Base-by-base conservation (phyloP, 2,797 vertebrate species). In the Danio tinwini region DNA sequence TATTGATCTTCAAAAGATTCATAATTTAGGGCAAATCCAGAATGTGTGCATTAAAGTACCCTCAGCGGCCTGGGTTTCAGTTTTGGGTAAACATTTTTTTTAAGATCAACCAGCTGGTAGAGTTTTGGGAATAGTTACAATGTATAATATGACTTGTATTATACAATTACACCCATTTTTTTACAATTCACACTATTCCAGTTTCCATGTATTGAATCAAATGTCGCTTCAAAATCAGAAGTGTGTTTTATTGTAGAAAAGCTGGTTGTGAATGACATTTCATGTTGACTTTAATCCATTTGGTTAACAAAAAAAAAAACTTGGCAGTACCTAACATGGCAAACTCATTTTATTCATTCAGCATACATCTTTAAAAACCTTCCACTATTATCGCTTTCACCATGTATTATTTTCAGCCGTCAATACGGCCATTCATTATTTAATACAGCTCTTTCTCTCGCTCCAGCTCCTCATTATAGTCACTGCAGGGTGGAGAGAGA, bases 391-490 rank as follows among this genome's bases (percentile, higher is more conserved):
- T 47, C 39, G 16, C 67, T 71, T 78, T 78, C 47, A 71, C 37
- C 0, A 3, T 71, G 37, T 78, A 71, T 71, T 78, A 71, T 78
- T 71, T 78, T 71, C 76, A 71, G 45, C 58, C 39, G 10, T 62
- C 76, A 78, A 71, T 63, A 71, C 11, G 58, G 14, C 45, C 58
- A 78, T 78, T 78, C 17, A 71, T 78, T 78, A 78, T 78, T 78
- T 19, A 80, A 53, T 83, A 84, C 64, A 69, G 72, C 78, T 65
- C 76, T 80, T 73, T 76, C 62, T 78, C 82, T 85, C 78, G 74
- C 81, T 82, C 83, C 82, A 81, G 84, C 74, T 52, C 77, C 90
- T 93, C 87, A 90, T 91, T 92, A 91, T 80, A 84, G 85, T 71
- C 39, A n/a, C 84, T 80, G 86, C 86, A 80, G 85, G 87, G 83